Evolutionary conservation across 2,888 invertebrate genomes (phyloP), one percentile per base, ranked within the genome.

Genomic region (Helleia helle): DNA sequence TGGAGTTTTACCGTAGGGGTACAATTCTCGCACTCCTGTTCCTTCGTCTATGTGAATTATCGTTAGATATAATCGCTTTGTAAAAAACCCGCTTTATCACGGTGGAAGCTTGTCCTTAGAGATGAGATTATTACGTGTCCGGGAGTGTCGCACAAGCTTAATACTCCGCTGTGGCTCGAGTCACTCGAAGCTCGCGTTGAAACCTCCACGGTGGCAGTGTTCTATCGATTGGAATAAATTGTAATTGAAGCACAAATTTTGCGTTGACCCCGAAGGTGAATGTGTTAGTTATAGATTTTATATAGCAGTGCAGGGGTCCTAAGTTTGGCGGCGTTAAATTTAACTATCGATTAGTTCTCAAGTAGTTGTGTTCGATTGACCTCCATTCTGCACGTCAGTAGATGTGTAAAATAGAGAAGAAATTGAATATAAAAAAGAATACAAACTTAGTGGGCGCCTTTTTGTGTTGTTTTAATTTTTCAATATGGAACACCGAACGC

Each of bases 11-110:
- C 59, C 50, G 60, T 62, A 65, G 62, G 59, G 58, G 51, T 59
- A 68, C 56, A 54, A 55, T 60, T 59, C 56, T 55, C 53, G 41
- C 9, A 2, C 42, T 43, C 44, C 28, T 47, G 53, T 48, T 53
- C 58, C 59, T 58, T 62, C 49, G 59, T 62, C 59, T 64, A 55
- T 65, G 68, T 65, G 59, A 65, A 58, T 59, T 55, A 62, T 59
- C 59, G 57, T 61, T 55, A 53, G 55, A 50, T 58, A 54, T 51
- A 49, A 47, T 42, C 30, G 59, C 62, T 62, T 65, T 65, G 61
- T 64, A 65, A 51, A 66, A 60, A 55, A 55, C 53, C 51, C 52
- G 62, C 62, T 49, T 54, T 49, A 52, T 61, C 52, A 56, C 52
- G 52, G 55, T 52, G 50, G 46, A 48, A 38, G 52, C 48, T 52